Base-by-base conservation (phyloP, 1,140 invertebrate species). In the Galleria mellonella region DNA sequence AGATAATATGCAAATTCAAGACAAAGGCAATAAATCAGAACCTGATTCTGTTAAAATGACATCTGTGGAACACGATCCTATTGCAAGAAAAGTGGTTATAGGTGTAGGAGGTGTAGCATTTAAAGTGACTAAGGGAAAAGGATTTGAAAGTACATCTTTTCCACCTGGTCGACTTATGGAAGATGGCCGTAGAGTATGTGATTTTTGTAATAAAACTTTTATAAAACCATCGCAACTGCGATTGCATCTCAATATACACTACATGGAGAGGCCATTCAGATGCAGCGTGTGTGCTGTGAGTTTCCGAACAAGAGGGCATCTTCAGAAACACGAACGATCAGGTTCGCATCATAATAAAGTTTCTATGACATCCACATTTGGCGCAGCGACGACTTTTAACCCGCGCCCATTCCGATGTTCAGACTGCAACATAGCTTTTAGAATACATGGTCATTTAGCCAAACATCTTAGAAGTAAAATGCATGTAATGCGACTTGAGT, bases 381-480 rank as follows among this genome's bases (percentile, higher is more conserved):
- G 94, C 0, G 91, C 93, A 5, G 92, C 94, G 0, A 95, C 93
- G 0, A 91, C 93, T 0, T 94, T 94, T 43, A 97, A 98, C 87
- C 97, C 97, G 9, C 89, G 97, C 36, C 96, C 97, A 4, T 98
- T 97, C 68, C 96, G 97, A 67, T 99, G 97, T 87, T 92, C 91
- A 4, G 96, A 98, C 67, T 99, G 98, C 79, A 96, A 96, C 75
- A 94, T 97, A 48, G 96, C 96, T 0, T 99, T 99, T 76, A 90
- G 97, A 51, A 98, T 98, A 67, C 96, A 98, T 67, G 97, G 96
- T 0, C 97, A 98, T 83, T 87, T 99, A 56, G 96, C 97, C 0
- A 98, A 98, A 86, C 98, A 99, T 89, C 87, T 99, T 31, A 90
- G 97, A 30, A 98, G 96, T 23, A 98, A 98, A 88, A 95, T 96